Evolutionary conservation across 1,140 invertebrate species (phyloP), one percentile per base, ranked within the genome.

Genomic region (Harlomillsia oculata): DNA sequence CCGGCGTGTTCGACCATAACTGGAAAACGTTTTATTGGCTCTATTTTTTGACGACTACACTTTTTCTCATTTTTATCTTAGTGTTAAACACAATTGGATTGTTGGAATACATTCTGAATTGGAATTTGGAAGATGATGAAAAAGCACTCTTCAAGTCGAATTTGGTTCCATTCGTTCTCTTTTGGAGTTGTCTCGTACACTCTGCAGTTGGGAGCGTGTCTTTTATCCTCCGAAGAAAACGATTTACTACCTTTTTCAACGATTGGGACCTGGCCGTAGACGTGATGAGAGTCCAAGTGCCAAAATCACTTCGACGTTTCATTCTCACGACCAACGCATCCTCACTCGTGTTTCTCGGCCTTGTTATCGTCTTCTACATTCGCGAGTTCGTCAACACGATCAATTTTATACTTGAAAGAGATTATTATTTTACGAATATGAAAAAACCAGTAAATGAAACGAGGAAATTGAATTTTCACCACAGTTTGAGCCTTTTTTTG

Each of bases 141-240:
- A 20, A 30, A 44, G 29, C 26, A 16, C 25, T 26, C 1, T 62
- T 62, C 34, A 13, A 51, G 4, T 5, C 43, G 4, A 65, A 65
- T 53, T 28, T 65, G 8, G 58, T 65, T 20, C 49, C 57, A 2
- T 65, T 62, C 49, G 53, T 65, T 2, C 26, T 65, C 0, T 51
- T 65, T 16, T 65, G 64, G 60, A 53, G 57, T 18, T 65, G 64
- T 37, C 43, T 65, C 1, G 4, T 60, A 4, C 56, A 60, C 32
- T n/a, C 25, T 11, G 56, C 52, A 0, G 40, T 65, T 8, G 52
- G 40, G 2, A 60, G 39, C 34, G 20, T 60, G 20, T 57, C 54
- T 5, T 52, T 60, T 37, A 37, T 62, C 23, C 4, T 34, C 4
- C 41, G 60, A 14, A 14, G 58, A 26, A 57, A 56, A 18, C 29